A percentile compares a stretch with the other conserved stretches of the same genome.
phyloP scores from a whole-genome alignment of 2,797 vertebrate species.

The Xiphorhynchus erythropygius region DNA sequence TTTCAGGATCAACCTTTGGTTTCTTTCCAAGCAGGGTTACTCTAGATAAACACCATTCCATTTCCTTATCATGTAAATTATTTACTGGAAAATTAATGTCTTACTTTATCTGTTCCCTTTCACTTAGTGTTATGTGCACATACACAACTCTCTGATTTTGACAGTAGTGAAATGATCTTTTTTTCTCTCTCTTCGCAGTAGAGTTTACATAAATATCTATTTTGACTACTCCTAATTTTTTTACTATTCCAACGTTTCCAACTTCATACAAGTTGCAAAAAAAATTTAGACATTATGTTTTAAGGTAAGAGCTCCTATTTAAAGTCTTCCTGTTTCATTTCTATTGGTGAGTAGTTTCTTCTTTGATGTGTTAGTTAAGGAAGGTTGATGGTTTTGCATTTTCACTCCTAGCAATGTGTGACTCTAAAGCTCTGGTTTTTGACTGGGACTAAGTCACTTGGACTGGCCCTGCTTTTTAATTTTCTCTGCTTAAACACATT shows the following conservation, averaged over 20 bases:
- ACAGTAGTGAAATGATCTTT: neutral
- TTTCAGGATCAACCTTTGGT: constrained; percentile 1
- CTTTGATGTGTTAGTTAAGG: neutral
- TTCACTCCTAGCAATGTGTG: neutral
- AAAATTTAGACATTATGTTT: neutral
- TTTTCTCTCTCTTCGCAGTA: neutral
- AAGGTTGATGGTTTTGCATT: neutral
- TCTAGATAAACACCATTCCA: neutral
- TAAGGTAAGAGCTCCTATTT: neutral
- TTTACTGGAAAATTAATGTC: neutral
- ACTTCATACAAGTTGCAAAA: neutral
- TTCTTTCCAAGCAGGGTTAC: neutral
- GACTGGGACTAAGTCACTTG: neutral
- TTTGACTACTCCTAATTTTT: neutral
- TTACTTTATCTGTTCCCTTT: neutral
- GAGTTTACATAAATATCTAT: neutral
- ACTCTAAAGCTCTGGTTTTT: neutral
- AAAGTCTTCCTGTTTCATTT: neutral
- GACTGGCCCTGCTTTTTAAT: neutral
- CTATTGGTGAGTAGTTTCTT: neutral
- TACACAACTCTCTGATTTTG: neutral
- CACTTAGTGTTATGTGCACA: neutral
- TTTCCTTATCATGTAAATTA: constrained; percentile 1
- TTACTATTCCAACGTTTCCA: neutral
- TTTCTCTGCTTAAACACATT: neutral